Conservation (phyloP, 2,888 invertebrate genomes). For the Dasysyrphus tricinctus region DNA sequence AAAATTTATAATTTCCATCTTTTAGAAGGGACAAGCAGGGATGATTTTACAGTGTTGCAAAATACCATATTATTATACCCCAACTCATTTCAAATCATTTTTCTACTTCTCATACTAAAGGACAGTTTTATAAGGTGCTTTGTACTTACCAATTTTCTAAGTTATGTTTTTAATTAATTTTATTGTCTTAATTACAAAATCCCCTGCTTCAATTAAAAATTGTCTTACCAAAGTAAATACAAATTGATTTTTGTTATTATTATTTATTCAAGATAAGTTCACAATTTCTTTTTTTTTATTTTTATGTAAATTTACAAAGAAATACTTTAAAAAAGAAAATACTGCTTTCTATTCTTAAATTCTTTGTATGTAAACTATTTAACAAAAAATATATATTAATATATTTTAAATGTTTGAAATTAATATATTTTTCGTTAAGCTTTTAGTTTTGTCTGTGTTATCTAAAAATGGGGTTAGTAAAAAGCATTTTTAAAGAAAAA, state of each 20-base stretch:
- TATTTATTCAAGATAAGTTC: conserved; percentile 7
- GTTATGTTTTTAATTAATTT: background rate
- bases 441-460: background rate
- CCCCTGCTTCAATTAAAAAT: conserved; percentile 21
- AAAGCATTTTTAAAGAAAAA: conserved; percentile 1
- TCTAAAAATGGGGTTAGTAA: conserved; percentile 18
- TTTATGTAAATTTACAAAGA: background rate
- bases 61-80: background rate
- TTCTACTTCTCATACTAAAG: background rate
- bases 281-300: background rate
- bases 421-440: background rate
- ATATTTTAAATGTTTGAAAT: background rate
- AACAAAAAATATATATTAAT: background rate
- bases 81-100: background rate
- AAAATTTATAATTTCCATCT: no score
- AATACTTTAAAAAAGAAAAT: background rate
- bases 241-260: conserved; percentile 1
- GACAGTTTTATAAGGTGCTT: background rate
- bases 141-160: conserved; percentile 12
- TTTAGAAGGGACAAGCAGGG: background rate
- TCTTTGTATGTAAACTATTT: background rate
- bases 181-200: background rate
- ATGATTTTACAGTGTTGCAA: background rate
- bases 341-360: background rate
- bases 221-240: conserved; percentile 15